Evolutionary conservation across 2,797 vertebrate species (phyloP), one percentile per base, ranked within the genome.

Genomic region (Malurus leucopterus): DNA sequence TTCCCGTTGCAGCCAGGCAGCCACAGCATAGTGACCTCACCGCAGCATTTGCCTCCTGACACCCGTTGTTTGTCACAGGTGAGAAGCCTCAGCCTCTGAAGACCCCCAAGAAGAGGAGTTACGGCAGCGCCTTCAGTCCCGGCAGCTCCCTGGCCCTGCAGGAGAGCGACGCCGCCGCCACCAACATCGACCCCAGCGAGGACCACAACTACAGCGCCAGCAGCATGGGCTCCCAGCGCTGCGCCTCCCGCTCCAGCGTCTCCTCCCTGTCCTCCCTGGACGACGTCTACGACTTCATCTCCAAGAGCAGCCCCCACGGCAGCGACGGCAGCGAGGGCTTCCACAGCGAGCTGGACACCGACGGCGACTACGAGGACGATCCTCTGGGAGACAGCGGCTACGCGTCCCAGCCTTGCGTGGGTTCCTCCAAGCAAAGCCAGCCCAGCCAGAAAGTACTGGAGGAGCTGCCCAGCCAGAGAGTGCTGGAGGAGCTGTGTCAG

Each of bases 141-240:
- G 68, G 95, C 43, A 74, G 93, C 71, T 76, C 95, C 63, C 15
- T 94, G 4, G 58, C 8, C 13, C n/a, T 96, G 50, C 96, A 91
- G 41, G 98, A 98, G n/a, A 94, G 88, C 27, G 98, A 98, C 30
- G 97, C 98, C 16, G 94, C 97, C 4, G 97, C 98, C 90, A 96
- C 98, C 95, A 99, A 97, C 96, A 98, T 98, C 1, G 98, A 99
- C 86, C 99, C 99, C 0, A 99, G 98, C 93, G 98, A 99, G 97
- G 99, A 99, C 95, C 99, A 99, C 96, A 99, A 99, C 96, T 99
- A 99, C 96, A 99, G 99, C 43, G 98, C 98, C 16, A 98, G 95
- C 77, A 96, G 96, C 71, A 77, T 96, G 90, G 95, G 97, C 17
- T 96, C 99, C 46, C 98, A 99, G 93, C 98, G 98, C 73, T 99